Evolutionary conservation across 1,140 invertebrate genomes (phyloP).

Genomic region (Aphis craccivora): DNA sequence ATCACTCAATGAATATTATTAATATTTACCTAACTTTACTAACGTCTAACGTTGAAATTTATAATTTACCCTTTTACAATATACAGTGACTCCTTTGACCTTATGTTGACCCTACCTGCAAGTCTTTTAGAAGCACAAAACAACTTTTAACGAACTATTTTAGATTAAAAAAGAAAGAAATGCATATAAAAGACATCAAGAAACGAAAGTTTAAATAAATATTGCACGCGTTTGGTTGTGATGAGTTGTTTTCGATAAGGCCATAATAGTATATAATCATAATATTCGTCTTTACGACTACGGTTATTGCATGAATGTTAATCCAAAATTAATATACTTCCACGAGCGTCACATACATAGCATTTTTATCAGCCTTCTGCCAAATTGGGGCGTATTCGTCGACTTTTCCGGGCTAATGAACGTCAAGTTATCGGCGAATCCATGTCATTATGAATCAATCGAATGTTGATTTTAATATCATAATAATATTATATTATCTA

Average conservation of each 20-base stretch:
- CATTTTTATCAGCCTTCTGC: neutral
- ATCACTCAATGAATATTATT: neutral
- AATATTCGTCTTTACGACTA: neutral
- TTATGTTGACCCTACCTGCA: neutral
- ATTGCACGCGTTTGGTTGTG: neutral
- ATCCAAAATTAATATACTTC: neutral
- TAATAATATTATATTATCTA: neutral
- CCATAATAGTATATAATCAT: neutral
- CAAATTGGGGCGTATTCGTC: neutral
- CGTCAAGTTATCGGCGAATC: neutral
- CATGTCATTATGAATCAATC: neutral
- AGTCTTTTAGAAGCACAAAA: neutral
- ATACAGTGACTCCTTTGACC: neutral
- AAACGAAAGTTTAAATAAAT: neutral
- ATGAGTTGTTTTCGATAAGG: neutral
- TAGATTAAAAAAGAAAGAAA: neutral
- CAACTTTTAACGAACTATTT: neutral
- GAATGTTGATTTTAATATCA: neutral
- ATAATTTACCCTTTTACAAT: neutral
- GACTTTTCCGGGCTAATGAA: neutral
- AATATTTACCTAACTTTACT: neutral
- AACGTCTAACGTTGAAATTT: neutral
- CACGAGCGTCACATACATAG: neutral
- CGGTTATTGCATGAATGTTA: neutral
- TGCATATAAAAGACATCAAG: neutral